Evolutionary conservation across 1,140 invertebrate species (phyloP).

Genomic region (Rhopalosiphum padi): DNA sequence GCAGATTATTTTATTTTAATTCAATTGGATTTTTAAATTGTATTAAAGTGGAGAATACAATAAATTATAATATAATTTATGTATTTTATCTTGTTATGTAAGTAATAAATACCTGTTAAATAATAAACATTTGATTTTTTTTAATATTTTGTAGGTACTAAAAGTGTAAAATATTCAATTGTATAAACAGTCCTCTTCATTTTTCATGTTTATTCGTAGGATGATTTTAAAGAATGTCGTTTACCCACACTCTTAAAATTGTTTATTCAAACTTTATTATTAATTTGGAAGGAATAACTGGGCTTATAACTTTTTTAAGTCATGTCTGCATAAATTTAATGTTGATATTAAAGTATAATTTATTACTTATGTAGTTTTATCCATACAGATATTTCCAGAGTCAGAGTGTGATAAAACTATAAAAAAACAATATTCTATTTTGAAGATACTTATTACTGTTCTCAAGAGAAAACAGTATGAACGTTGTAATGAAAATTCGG

Average conservation of each 20-base stretch:
- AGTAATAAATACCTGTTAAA: not conserved
- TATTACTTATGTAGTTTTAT: not conserved
- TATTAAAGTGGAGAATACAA: not conserved
- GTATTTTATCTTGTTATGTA: not conserved
- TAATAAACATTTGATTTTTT: not conserved
- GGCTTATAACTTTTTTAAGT: not conserved
- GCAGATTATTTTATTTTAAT: not conserved
- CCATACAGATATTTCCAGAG: not conserved
- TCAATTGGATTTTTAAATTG: not conserved
- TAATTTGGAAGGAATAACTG: too few relatives aligned
- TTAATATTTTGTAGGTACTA: not conserved
- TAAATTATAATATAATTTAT: not conserved
- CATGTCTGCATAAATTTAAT: constrained; percentile 1
- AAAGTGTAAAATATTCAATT: not conserved
- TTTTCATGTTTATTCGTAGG: not conserved
- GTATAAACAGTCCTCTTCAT: not conserved
- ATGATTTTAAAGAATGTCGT: not conserved
- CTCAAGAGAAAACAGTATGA: too few relatives aligned
- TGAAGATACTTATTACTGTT: constrained; percentile 4
- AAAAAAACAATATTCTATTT: not conserved
- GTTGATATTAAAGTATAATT: not conserved
- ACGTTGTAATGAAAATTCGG: constrained; percentile 25
- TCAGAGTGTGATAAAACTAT: not conserved
- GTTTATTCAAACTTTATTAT: not conserved
- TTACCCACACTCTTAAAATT: not conserved